Evolutionary conservation across 2,797 vertebrate genomes (phyloP), one percentile per base, ranked within the genome.

Genomic region (Lacerta bilineata): DNA sequence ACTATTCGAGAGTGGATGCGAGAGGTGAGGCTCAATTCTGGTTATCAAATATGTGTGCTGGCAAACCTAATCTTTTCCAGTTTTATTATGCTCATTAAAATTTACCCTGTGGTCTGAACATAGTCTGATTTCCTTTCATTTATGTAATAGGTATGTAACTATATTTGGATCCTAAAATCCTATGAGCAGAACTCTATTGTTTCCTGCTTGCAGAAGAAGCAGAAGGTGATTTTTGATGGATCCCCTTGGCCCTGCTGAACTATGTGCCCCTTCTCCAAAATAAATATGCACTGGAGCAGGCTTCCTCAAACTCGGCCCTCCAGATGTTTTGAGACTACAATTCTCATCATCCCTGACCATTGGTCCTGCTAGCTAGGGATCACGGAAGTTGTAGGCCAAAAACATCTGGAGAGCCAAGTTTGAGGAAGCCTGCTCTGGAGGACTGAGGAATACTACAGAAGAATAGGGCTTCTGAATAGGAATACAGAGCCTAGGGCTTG

Each of bases 1-100:
- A 97, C 97, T 84, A 97, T 98, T 86, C 98, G 98, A 92, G 98
- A 99, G 86, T 99, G 99, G 99, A 98, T 99, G 98, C 97, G 98
- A 97, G 98, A 99, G 98, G 99, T 99, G 96, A 97, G 95, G 71
- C 78, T 3, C 0, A 8, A 74, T 86, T 80, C 93, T 79, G 84
- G 39, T 72, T 46, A 78, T 8, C 0, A 0, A 91, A 61, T 93
- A 50, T 74, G 3, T 86, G 85, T 90, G 82, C 91, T 68, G 84
- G 9, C 80, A 81, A 92, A 91, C 25, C 25, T 80, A 87, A 93
- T 87, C 81, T 78, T 64, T 74, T 83, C 78, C 72, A n/a, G 85
- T 84, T 71, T 71, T 33, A 64, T 4, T 61, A 20, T 27, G 3
- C 36, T 86, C 55, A 27, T n/a, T 83, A 64, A 41, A 85, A 43